These are phyloP conservation scores for Boloria selene DNA, from an alignment of 2,888 invertebrate genomes.

Conservation along the genomic window DNA sequence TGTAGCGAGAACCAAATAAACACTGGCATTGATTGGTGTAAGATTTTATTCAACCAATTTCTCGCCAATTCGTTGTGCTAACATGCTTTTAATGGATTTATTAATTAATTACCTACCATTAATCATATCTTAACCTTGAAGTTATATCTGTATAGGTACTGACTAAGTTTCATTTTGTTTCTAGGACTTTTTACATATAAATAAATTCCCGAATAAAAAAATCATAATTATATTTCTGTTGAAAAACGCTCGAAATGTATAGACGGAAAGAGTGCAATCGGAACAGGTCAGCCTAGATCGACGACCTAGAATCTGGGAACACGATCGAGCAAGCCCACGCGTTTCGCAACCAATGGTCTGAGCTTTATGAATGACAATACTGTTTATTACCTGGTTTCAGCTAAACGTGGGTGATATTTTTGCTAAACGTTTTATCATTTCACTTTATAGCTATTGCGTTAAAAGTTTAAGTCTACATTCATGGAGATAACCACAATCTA, in stretches of 20 bases:
- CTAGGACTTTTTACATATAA: too few species aligned
- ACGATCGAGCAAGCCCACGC: conserved; percentile 32
- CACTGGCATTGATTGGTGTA: not conserved
- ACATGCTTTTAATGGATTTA: not conserved
- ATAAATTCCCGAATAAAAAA: too few species aligned
- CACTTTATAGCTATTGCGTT: not conserved
- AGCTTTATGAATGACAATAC: conserved; percentile 28
- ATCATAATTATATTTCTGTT: conserved; percentile 15
- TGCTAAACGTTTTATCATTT: not conserved
- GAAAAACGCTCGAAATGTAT: conserved; percentile 28
- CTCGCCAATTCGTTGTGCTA: not conserved
- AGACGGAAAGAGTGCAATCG: conserved; percentile 48
- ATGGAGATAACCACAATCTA: not conserved
- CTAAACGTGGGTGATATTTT: conserved; percentile 22
- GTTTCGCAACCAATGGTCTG: conserved; percentile 8
- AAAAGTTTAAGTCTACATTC: conserved; percentile 1
- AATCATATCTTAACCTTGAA: conserved; percentile 1
- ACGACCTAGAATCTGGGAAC: conserved; percentile 65
- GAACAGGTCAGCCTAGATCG: conserved; percentile 68
- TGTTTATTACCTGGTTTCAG: conserved; percentile 28
- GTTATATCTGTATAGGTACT: too few species aligned
- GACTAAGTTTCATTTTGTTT: too few species aligned
- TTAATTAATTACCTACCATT: not conserved
- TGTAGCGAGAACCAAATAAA: conserved; percentile 19
- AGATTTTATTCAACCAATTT: not conserved